Evolutionary conservation across 2,113 vertebrate species (phyloP).

Genomic region (Prionailurus viverrinus): DNA sequence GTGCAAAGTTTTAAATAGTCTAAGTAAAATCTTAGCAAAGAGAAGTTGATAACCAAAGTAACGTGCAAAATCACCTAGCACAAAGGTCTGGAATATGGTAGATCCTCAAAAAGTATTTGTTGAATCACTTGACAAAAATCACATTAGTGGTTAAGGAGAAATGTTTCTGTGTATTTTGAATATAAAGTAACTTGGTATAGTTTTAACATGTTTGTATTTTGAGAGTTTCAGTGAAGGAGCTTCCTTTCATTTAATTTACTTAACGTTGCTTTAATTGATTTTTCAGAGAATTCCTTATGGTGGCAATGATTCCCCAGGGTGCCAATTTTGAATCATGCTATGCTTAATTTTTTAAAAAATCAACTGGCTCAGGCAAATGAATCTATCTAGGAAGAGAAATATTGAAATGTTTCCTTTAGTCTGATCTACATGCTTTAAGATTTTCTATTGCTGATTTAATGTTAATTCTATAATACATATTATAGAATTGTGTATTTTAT

Average conservation of each 20-base stretch:
- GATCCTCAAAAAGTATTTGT: conserved; percentile 7
- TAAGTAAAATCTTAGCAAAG: not conserved
- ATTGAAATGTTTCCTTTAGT: not conserved
- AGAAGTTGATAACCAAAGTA: not conserved
- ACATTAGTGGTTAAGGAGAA: not conserved
- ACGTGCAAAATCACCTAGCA: not conserved
- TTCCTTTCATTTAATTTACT: conserved; percentile 68
- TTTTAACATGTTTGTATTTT: conserved; percentile 58
- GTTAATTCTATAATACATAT: not conserved
- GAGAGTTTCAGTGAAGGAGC: not conserved
- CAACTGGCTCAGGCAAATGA: conserved; percentile 34
- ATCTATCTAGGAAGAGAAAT: conserved; percentile 11
- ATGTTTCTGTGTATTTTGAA: conserved; percentile 37
- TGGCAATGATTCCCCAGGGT: conserved; percentile 40
- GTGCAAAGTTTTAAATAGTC: not conserved
- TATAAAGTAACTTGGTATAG: not conserved
- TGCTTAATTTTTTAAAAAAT: conserved; percentile 68
- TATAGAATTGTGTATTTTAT: not conserved
- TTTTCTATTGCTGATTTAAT: conserved; percentile 52
- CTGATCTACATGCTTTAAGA: not conserved
- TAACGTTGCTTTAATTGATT: conserved; percentile 73
- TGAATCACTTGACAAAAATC: not conserved
- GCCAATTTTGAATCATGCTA: conserved; percentile 68
- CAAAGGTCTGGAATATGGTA: not conserved
- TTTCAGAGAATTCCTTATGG: conserved; percentile 68